A percentile compares a stretch with the other conserved stretches of the same genome.
Evolutionary conservation across 2,797 vertebrate species (phyloP).

Genomic region (Phylloscopus collybita): DNA sequence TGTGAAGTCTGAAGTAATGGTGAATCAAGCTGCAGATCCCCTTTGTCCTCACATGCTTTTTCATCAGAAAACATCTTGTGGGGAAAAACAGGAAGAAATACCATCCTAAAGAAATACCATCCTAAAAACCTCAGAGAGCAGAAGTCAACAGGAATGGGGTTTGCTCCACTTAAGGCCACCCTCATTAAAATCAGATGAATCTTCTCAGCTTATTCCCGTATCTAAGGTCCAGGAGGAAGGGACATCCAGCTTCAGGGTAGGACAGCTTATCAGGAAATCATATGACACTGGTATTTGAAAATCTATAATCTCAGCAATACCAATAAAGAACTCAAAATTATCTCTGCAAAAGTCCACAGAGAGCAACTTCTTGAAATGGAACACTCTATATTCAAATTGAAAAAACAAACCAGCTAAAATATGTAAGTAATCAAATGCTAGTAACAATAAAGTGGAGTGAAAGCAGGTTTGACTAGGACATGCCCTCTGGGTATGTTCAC

Average conservation of each 20-base stretch:
- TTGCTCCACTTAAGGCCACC: background rate
- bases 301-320: background rate
- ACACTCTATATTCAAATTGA: background rate
- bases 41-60: fast-evolving
- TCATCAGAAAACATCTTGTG: background rate
- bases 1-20: background rate
- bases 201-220: background rate
- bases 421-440: background rate
- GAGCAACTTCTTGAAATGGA: background rate
- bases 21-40: background rate
- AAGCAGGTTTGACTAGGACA: background rate
- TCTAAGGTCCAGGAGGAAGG: background rate
- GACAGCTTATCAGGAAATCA: background rate
- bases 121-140: background rate
- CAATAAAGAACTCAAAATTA: background rate
- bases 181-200: background rate
- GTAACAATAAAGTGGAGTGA: background rate
- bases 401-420: background rate
- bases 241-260: background rate
- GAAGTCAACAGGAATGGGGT: background rate
- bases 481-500: background rate
- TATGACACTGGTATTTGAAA: background rate
- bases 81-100: background rate
- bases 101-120: background rate
- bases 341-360: background rate